These are phyloP conservation scores for Bombus sylvicola DNA, from an alignment of 1,140 invertebrate genomes.

Conservation along the genomic window DNA sequence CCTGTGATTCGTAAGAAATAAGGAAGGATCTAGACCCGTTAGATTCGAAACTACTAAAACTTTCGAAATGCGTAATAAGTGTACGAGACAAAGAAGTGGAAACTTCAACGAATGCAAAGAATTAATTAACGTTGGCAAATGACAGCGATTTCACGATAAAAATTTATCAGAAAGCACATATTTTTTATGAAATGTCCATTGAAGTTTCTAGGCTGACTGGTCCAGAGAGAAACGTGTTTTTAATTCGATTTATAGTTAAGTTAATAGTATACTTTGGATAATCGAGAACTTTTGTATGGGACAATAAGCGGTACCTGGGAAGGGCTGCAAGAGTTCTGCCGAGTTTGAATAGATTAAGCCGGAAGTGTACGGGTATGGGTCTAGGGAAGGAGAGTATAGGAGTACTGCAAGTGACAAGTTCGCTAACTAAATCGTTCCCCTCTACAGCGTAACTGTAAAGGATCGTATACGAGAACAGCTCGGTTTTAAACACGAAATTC, in stretches of 20 bases:
- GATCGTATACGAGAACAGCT: neutral
- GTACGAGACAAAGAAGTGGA: too few species aligned
- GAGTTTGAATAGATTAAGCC: neutral
- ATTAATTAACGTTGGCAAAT: too few species aligned
- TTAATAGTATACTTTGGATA: neutral
- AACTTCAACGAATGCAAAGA: too few species aligned
- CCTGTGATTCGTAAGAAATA: too few species aligned
- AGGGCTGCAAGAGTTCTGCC: neutral
- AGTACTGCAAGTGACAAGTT: constrained; percentile 12
- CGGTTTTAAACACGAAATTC: neutral
- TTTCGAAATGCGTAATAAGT: too few species aligned
- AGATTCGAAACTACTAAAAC: neutral
- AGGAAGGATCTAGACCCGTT: too few species aligned
- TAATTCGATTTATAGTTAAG: too few species aligned
- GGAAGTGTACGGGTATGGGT: neutral
- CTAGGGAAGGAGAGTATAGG: neutral
- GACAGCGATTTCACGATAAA: too few species aligned
- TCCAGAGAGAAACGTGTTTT: too few species aligned
- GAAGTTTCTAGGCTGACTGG: too few species aligned
- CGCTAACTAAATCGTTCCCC: constrained; percentile 1
- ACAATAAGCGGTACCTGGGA: neutral
- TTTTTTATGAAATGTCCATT: too few species aligned
- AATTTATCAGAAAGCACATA: too few species aligned
- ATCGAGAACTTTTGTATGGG: neutral
- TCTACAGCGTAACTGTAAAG: neutral